Evolutionary conservation across 2,797 vertebrate species (phyloP).

Genomic region (Clarias fuscus): DNA sequence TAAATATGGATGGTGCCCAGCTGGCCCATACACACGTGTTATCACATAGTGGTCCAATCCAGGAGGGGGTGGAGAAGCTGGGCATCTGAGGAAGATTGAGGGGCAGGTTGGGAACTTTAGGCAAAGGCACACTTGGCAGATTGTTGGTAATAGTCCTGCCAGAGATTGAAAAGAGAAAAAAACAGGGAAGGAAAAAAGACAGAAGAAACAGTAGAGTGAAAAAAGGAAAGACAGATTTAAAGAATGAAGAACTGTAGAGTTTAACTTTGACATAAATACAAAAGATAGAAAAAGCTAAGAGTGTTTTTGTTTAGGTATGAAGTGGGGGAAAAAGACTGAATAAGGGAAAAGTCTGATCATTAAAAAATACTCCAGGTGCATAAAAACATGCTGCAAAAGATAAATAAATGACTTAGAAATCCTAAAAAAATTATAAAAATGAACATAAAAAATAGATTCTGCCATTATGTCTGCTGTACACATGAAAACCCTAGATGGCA

Average conservation of each 20-base stretch:
- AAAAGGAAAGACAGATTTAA: slow-evolving; percentile 35
- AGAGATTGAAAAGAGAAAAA: slow-evolving; percentile 41
- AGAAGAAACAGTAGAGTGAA: slow-evolving; percentile 38
- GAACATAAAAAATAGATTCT: background rate
- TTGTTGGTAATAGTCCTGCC: slow-evolving; percentile 95
- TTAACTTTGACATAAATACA: slow-evolving; percentile 21
- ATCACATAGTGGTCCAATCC: slow-evolving; percentile 94
- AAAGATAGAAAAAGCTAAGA: slow-evolving; percentile 11
- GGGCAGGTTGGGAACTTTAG: slow-evolving; percentile 94
- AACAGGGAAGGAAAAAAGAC: slow-evolving; percentile 22
- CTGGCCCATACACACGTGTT: slow-evolving; percentile 89
- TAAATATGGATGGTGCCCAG: slow-evolving; percentile 45
- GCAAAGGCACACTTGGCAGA: slow-evolving; percentile 93
- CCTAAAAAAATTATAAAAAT: background rate
- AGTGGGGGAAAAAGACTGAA: background rate
- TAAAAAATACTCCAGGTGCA: background rate
- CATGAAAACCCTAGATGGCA: background rate
- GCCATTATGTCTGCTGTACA: background rate
- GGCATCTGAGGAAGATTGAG: slow-evolving; percentile 95
- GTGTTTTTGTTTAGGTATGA: background rate
- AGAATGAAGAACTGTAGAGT: slow-evolving; percentile 25
- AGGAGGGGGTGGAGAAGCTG: slow-evolving; percentile 90
- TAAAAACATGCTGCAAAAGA: background rate
- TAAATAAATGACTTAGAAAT: background rate
- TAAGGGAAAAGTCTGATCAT: background rate